Percentiles rank a stretch among this genome's conserved stretches.
Conservation (phyloP, 2,113 vertebrate genomes). For the Bothrops jararaca region DNA sequence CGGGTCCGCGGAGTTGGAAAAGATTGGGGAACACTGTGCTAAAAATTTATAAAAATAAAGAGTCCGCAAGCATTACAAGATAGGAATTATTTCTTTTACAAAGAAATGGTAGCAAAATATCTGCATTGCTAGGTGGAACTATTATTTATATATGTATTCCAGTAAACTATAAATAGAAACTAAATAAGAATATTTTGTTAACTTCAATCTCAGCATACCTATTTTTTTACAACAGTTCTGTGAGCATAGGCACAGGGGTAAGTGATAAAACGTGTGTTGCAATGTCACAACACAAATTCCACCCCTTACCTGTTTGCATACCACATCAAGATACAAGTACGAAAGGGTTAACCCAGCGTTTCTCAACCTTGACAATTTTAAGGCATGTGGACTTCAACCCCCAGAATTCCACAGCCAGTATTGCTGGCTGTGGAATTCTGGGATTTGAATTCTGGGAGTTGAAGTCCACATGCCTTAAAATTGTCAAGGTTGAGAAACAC, state of each 20-base stretch:
- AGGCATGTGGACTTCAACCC: too few relatives aligned
- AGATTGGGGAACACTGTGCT: not conserved
- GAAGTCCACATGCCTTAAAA: too few relatives aligned
- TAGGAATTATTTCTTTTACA: not conserved
- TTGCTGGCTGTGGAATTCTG: too few relatives aligned
- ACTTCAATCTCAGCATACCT: not conserved
- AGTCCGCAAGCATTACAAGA: not conserved
- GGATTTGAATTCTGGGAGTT: too few relatives aligned
- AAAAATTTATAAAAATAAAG: not conserved
- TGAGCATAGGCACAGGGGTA: not conserved
- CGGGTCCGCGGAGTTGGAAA: too few relatives aligned
- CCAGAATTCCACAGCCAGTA: too few relatives aligned
- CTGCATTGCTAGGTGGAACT: not conserved
- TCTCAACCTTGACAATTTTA: too few relatives aligned
- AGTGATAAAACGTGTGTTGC: not conserved
- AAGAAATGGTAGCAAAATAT: not conserved
- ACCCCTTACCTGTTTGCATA: not conserved
- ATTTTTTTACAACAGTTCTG: not conserved
- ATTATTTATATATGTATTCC: not conserved
- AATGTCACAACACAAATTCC: not conserved
- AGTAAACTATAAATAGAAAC: not conserved
- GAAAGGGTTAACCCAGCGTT: too few relatives aligned
- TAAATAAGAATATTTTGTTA: not conserved
- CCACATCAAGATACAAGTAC: not conserved
- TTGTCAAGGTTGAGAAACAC: too few relatives aligned